Percentiles rank a stretch among this genome's conserved stretches.
phyloP scores from a whole-genome alignment of 2,797 vertebrate genomes.

The Squalus acanthias region DNA sequence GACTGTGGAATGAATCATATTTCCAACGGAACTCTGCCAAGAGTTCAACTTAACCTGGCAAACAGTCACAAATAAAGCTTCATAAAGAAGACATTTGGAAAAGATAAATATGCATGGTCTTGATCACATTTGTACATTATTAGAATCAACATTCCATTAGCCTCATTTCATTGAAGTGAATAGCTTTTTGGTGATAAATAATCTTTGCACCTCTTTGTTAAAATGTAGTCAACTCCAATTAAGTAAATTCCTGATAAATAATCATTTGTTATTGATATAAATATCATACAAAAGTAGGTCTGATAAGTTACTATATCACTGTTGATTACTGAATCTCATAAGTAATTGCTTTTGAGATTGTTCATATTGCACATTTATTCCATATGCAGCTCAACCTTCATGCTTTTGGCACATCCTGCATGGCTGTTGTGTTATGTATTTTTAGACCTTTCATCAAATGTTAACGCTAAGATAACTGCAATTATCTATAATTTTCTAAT shows the following conservation, averaged over 20 bases:
- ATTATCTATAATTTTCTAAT: neutral
- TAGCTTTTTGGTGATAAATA: neutral
- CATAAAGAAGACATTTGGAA: slow-evolving; percentile 31
- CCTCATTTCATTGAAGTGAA: neutral
- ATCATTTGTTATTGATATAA: neutral
- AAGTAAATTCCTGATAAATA: slow-evolving; percentile 13
- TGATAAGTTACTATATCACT: neutral
- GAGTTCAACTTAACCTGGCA: neutral
- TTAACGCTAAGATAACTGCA: neutral
- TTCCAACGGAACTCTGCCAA: neutral
- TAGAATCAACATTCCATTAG: slow-evolving; percentile 24
- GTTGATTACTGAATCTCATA: neutral
- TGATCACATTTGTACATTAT: neutral
- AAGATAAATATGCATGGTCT: neutral
- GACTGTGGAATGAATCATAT: slow-evolving; percentile 10
- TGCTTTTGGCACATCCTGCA: neutral
- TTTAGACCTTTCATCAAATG: neutral
- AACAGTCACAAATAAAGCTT: slow-evolving; percentile 7
- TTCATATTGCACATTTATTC: neutral
- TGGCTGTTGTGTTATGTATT: neutral
- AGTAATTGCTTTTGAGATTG: neutral
- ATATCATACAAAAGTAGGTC: neutral
- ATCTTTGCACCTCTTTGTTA: neutral
- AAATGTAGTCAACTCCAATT: slow-evolving; percentile 12
- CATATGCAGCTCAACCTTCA: neutral